Base-by-base conservation (phyloP, 2,888 invertebrate species). In the Cistogaster globosa region DNA sequence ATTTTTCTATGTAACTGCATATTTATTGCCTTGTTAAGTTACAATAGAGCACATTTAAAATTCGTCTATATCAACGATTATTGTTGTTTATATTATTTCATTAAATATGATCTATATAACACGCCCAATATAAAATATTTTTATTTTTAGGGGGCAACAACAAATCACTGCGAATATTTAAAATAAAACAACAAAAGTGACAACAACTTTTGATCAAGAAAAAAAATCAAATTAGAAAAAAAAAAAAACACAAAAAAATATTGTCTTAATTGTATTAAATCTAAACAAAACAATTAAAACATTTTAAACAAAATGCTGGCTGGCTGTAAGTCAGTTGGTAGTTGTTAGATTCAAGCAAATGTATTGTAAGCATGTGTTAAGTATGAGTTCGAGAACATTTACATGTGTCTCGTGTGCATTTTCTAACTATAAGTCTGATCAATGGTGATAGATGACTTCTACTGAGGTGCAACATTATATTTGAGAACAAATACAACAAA, bases 21-120 rank as follows among this genome's bases (percentile, higher is more conserved):
- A 45, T 9, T 45, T 14, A 14, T 45, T 38, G 38, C 38, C 3
- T 8, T 45, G 8, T 7, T 7, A 42, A 12, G 42, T n/a, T 42
- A 12, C 12, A 12, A 42, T 42, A n/a, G 45, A 48, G 45, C 14
- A 14, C 45, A 48, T 16, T n/a, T 1, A 14, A 48, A 36, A 53
- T 53, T 51, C 38, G 53, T 53, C 6, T 36, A 11, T 53, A 1
- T 36, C 26, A 0, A 22, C 2, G 2, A 75, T 60, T 42, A 38
- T 76, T 83, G 86, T 87, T 84, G 83, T 86, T 87, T 81, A 83
- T 55, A 77, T 18, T 87, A 89, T 90, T 88, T 89, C 87, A 86
- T 88, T 88, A 88, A 88, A 89, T 90, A 88, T 90, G 91, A 91
- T 91, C 90, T 90, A 90, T 87, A 89, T 88, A 88, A 88, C 88